Evolutionary conservation across 2,888 invertebrate genomes (phyloP).

Genomic region (Sussaba pulchella): DNA sequence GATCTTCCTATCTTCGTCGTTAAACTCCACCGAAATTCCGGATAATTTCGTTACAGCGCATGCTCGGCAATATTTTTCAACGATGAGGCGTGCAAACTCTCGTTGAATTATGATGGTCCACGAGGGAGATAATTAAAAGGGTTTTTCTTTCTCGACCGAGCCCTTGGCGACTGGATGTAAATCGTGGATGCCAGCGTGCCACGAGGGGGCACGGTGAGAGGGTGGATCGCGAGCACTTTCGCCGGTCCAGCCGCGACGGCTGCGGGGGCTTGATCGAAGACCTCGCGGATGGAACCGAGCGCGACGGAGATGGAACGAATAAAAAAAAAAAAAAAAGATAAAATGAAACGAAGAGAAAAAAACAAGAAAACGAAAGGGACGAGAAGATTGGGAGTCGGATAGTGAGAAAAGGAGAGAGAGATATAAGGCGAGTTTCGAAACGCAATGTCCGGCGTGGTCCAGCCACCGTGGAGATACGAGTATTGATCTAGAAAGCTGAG

Average conservation of each 20-base stretch:
- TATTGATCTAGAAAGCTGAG: conserved; percentile 82
- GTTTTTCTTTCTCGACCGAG: conserved; percentile 6
- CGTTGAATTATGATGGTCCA: conserved; percentile 65
- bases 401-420: not conserved
- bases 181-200: conserved; percentile 56
- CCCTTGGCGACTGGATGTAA: conserved; percentile 66
- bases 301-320: conserved; percentile 26
- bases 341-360: conserved; percentile 56
- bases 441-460: conserved; percentile 84
- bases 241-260: conserved; percentile 50
- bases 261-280: conserved; percentile 57
- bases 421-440: conserved; percentile 80
- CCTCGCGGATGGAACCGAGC: conserved; percentile 49
- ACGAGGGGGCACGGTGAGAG: conserved; percentile 33
- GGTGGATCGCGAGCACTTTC: conserved; percentile 52
- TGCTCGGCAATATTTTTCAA: conserved; percentile 33
- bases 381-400: conserved; percentile 22
- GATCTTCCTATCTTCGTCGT: not conserved
- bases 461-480: conserved; percentile 83
- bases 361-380: conserved; percentile 47
- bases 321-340: not conserved
- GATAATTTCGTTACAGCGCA: conserved; percentile 9
- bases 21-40: not conserved
- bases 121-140: conserved; percentile 69
- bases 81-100: conserved; percentile 48